Evolutionary conservation across 2,888 invertebrate species (phyloP).

Genomic region (Trissolcus japonicus): DNA sequence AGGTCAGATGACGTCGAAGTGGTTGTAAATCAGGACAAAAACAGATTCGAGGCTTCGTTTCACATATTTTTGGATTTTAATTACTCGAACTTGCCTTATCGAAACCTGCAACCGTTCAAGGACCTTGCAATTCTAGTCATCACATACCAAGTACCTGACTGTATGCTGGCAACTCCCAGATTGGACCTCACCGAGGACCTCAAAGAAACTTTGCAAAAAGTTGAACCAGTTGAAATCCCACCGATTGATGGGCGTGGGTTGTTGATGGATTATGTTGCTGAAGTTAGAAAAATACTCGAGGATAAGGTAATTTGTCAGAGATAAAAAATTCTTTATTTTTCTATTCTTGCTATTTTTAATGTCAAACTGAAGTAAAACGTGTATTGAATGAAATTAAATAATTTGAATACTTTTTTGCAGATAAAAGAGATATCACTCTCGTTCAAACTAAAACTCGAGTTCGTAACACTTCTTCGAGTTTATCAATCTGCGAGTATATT

Average conservation of each 20-base stretch:
- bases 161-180: conserved; percentile 74
- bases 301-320: conserved; percentile 77
- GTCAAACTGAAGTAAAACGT: background rate
- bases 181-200: conserved; percentile 78
- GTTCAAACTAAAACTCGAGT: conserved; percentile 57
- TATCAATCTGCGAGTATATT: conserved; percentile 71
- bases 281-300: conserved; percentile 78
- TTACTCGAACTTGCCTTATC: conserved; percentile 80
- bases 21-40: conserved; percentile 68
- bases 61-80: conserved; percentile 82
- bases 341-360: background rate
- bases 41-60: conserved; percentile 78
- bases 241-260: conserved; percentile 71
- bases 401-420: conserved; percentile 56
- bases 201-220: conserved; percentile 77
- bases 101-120: conserved; percentile 76
- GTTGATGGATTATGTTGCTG: conserved; percentile 80
- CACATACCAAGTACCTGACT: conserved; percentile 79
- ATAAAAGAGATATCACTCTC: conserved; percentile 54
- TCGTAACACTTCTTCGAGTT: conserved; percentile 66
- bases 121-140: conserved; percentile 79
- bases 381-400: background rate
- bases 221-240: conserved; percentile 75
- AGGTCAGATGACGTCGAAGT: conserved; percentile 82
- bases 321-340: no score